These are phyloP conservation scores for Drymonia ruficornis DNA, from an alignment of 2,888 invertebrate species.

Conservation along the genomic window DNA sequence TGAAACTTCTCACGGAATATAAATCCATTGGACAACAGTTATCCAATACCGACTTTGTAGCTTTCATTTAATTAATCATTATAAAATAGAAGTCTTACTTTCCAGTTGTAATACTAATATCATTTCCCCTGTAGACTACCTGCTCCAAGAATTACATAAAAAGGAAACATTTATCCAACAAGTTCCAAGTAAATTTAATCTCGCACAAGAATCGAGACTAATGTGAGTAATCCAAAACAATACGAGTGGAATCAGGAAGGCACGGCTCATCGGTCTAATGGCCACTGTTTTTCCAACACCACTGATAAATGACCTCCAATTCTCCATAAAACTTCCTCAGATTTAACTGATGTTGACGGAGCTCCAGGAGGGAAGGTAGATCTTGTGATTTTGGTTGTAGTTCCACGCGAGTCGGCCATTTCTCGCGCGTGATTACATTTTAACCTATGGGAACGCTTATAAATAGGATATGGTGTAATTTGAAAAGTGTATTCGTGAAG, in stretches of 20 bases:
- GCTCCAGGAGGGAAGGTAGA: constrained; percentile 23
- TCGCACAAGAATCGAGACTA: constrained; percentile 37
- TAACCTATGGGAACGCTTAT: constrained; percentile 65
- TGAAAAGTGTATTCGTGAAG: constrained; percentile 29
- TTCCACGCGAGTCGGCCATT: constrained; percentile 59
- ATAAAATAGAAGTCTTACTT: neutral
- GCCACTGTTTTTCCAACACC: constrained; percentile 50
- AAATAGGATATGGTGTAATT: constrained; percentile 52
- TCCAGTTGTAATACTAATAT: neutral
- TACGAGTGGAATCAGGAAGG: constrained; percentile 67
- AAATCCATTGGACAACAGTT: neutral
- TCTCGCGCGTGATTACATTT: constrained; percentile 64
- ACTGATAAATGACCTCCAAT: constrained; percentile 32
- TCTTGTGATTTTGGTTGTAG: constrained; percentile 38
- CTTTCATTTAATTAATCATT: constrained; percentile 4
- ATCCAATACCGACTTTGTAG: neutral
- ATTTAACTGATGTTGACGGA: constrained; percentile 7
- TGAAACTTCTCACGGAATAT: neutral
- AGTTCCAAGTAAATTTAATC: constrained; percentile 38
- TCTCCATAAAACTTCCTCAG: constrained; percentile 5
- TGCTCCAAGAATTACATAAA: constrained; percentile 5
- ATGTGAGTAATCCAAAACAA: constrained; percentile 74
- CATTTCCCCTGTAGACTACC: neutral
- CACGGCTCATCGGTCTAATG: constrained; percentile 74
- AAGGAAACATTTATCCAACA: constrained; percentile 24